These are phyloP conservation scores for Fragum sueziense DNA, from an alignment of 2,888 invertebrate species.

Conservation along the genomic window DNA sequence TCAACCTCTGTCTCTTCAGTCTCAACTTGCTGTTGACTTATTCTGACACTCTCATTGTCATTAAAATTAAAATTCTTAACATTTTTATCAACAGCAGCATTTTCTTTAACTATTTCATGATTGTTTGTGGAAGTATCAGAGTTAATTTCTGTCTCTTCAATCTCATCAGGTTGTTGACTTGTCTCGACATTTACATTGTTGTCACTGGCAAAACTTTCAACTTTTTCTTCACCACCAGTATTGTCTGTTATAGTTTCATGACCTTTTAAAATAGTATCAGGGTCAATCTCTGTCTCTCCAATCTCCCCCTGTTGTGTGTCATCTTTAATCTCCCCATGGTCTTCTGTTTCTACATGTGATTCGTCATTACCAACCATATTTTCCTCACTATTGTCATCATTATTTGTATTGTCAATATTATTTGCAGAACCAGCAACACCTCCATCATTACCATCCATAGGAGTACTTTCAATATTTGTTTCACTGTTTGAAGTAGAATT, in stretches of 20 bases:
- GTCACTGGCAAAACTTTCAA: background rate
- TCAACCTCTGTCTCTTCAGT: background rate
- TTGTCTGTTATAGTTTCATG: background rate
- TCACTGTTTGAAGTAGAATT: background rate
- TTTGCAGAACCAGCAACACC: background rate
- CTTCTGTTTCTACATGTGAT: no score
- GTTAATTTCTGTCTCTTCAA: no score
- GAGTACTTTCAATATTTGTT: background rate
- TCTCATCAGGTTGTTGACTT: no score
- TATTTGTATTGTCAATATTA: no score
- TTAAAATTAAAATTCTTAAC: no score
- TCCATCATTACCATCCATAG: background rate
- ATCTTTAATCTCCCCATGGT: background rate
- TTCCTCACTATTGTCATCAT: no score
- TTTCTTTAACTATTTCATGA: no score
- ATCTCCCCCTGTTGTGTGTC: background rate
- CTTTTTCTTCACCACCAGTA: background rate
- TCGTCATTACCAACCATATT: no score
- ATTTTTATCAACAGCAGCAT: no score
- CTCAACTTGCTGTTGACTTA: background rate
- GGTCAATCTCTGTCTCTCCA: background rate
- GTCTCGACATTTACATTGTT: no score
- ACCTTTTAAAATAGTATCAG: no score
- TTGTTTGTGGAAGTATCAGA: no score
- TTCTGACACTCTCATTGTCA: background rate